Evolutionary conservation across 2,797 vertebrate species (phyloP).

Genomic region (Pelodytes ibericus): DNA sequence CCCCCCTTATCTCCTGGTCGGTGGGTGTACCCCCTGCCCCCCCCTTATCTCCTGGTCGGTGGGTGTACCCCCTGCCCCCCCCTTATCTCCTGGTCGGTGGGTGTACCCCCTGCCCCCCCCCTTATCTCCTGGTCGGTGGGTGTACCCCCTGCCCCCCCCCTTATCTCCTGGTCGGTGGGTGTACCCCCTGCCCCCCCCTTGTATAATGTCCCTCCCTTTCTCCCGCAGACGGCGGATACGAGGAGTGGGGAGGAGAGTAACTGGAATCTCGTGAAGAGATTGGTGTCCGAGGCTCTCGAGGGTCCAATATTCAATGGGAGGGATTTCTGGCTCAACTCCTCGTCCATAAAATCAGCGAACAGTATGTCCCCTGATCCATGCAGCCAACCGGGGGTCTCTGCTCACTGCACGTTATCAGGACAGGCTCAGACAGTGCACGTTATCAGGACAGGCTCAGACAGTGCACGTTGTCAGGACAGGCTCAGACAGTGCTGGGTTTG

Average conservation of each 20-base stretch:
- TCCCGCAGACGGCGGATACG: neutral
- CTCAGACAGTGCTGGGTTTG: neutral
- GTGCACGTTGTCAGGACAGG: neutral
- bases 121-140: no score
- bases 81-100: no score
- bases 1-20: no score
- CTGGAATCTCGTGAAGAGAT: constrained; percentile 42
- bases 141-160: neutral
- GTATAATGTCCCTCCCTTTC: neutral
- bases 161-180: no score
- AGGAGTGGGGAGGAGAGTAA: constrained; percentile 22
- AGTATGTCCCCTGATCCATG: neutral
- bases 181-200: neutral
- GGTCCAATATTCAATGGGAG: constrained; percentile 15
- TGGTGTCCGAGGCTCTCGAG: constrained; percentile 11
- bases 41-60: no score
- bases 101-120: neutral
- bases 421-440: no score
- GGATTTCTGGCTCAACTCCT: neutral
- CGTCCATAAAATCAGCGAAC: constrained; percentile 15
- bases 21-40: neutral
- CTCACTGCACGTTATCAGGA: no score
- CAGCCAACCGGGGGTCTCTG: neutral
- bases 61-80: neutral
- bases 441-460: no score